phyloP scores from a whole-genome alignment of 2,888 invertebrate genomes.

The Ypsolopha scabrella region DNA sequence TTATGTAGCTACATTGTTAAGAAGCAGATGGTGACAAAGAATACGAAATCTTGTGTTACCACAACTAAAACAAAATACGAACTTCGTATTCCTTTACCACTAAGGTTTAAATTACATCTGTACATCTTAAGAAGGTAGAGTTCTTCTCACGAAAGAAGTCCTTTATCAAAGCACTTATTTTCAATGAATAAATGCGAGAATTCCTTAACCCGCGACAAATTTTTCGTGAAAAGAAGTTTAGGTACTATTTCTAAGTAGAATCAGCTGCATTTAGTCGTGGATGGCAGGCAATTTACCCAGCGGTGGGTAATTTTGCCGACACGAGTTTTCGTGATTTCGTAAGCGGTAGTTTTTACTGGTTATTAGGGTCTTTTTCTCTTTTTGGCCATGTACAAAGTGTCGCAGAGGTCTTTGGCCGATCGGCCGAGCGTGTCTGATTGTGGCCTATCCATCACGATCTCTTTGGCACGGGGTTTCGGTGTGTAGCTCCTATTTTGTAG shows the following conservation, averaged over 20 bases:
- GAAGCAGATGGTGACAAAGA: not conserved
- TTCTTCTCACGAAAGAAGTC: too few species aligned
- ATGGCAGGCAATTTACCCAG: conserved; percentile 33
- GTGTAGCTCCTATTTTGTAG: conserved; percentile 2
- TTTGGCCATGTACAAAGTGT: conserved; percentile 39
- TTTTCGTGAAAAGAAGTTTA: too few species aligned
- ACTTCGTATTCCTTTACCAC: not conserved
- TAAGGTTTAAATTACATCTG: not conserved
- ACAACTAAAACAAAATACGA: not conserved
- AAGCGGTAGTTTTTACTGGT: conserved; percentile 28
- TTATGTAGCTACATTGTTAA: conserved; percentile 16
- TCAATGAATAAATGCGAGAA: too few species aligned
- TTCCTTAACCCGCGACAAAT: too few species aligned
- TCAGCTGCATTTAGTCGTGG: not conserved
- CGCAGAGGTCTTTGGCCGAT: conserved; percentile 34
- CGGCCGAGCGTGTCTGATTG: conserved; percentile 23
- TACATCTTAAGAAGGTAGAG: too few species aligned
- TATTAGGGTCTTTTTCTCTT: conserved; percentile 30
- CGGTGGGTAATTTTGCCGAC: conserved; percentile 41
- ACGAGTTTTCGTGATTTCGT: conserved; percentile 57
- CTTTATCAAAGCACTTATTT: too few species aligned
- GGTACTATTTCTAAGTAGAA: too few species aligned
- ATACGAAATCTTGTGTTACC: not conserved
- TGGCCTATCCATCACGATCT: not conserved
- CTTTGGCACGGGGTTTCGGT: conserved; percentile 4